Conservation (phyloP, 2,888 invertebrate genomes). For the Pilophorus perplexus region DNA sequence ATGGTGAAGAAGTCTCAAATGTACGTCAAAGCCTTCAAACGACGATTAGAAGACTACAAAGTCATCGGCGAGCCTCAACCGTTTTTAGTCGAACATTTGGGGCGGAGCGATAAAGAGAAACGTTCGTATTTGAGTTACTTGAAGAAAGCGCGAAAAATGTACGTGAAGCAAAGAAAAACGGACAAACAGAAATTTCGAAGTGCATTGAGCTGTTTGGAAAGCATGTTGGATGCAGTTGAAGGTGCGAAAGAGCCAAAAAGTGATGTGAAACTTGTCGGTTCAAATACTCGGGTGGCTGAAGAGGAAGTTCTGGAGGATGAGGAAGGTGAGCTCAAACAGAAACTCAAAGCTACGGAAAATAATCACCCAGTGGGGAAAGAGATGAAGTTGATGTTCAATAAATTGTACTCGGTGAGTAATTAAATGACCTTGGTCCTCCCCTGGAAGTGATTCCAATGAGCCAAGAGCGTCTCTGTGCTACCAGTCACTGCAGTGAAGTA, state of each 20-base stretch:
- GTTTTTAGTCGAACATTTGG: neutral
- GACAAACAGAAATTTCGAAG: conserved; percentile 7
- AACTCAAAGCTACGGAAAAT: neutral
- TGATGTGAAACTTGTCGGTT: neutral
- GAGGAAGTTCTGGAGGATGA: neutral
- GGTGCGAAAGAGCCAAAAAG: neutral
- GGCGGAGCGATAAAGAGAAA: neutral
- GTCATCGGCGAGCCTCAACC: neutral
- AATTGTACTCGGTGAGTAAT: conserved; percentile 3
- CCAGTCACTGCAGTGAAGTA: no score
- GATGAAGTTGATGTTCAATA: neutral
- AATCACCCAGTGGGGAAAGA: conserved; percentile 14
- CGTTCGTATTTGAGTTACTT: conserved; percentile 17
- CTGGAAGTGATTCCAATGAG: no score
- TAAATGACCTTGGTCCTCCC: no score
- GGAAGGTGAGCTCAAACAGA: neutral
- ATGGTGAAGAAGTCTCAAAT: neutral
- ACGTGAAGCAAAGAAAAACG: neutral
- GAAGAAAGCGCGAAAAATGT: conserved; percentile 3
- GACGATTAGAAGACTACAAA: conserved; percentile 1
- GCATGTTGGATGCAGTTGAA: neutral
- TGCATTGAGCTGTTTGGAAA: neutral
- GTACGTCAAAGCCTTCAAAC: conserved; percentile 9
- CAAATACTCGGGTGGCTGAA: neutral
- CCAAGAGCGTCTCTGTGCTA: no score